Percentiles rank a stretch among this genome's conserved stretches.
Evolutionary conservation across 2,113 vertebrate genomes (phyloP).

Genomic region (Erpornis zantholeuca): DNA sequence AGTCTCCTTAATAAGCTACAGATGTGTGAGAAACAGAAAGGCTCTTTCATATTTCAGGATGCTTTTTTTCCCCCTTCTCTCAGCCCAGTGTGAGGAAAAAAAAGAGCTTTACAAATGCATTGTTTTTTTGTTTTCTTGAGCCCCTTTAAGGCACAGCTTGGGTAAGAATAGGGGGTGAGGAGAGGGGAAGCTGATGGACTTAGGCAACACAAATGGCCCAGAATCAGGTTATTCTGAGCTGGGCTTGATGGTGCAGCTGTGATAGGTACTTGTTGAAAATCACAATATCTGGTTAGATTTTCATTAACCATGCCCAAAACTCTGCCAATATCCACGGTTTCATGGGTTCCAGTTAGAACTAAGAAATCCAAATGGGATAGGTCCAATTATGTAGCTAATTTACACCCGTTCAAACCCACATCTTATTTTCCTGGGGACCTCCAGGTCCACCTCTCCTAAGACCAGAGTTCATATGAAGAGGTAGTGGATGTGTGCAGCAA

Average conservation of each 20-base stretch:
- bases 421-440: not conserved
- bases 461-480: not conserved
- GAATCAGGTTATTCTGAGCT: not conserved
- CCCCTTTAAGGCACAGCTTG: not conserved
- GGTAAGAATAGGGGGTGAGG: not conserved
- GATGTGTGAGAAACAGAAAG: conserved; percentile 61
- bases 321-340: not conserved
- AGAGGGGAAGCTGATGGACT: not conserved
- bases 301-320: not conserved
- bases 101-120: not conserved
- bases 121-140: not conserved
- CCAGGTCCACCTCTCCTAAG: not conserved
- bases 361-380: not conserved
- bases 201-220: not conserved
- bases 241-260: not conserved
- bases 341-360: not conserved
- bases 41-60: conserved; percentile 36
- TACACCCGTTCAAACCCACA: not conserved
- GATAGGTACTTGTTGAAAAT: not conserved
- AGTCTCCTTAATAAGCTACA: conserved; percentile 56
- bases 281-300: not conserved
- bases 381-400: not conserved
- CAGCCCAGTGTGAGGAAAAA: not conserved
- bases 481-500: not conserved
- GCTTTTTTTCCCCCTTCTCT: not conserved